These are phyloP conservation scores for Sakesphorus luctuosus DNA, from an alignment of 2,113 vertebrate species.

Conservation along the genomic window DNA sequence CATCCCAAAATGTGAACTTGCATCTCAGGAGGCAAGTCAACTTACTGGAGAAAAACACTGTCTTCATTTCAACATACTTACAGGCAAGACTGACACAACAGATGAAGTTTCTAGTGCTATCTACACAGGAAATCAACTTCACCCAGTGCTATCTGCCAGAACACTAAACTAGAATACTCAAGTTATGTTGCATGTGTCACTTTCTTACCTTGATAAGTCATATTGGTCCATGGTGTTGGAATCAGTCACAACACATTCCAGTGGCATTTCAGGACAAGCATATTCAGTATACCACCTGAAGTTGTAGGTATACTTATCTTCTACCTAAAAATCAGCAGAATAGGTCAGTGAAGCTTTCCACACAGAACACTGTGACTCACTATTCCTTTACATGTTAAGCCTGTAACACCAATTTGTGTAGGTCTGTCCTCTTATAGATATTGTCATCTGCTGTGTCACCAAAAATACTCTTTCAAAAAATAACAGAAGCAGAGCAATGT, in stretches of 20 bases:
- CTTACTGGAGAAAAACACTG: neutral
- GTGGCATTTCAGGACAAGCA: slow-evolving; percentile 88
- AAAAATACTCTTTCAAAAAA: neutral
- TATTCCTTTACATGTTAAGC: neutral
- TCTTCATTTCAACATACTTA: neutral
- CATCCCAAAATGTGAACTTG: neutral
- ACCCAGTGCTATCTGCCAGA: neutral
- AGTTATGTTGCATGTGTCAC: neutral
- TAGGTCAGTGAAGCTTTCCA: neutral
- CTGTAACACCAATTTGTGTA: neutral
- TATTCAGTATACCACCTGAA: slow-evolving; percentile 94
- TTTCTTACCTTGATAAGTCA: slow-evolving; percentile 90
- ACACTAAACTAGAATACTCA: neutral
- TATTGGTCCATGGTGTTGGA: slow-evolving; percentile 85
- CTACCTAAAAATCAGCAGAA: slow-evolving; percentile 70
- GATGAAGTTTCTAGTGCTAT: neutral
- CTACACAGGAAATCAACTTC: neutral
- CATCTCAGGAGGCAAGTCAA: neutral
- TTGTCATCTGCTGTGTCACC: neutral
- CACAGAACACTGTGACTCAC: neutral
- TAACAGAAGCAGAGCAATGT: neutral
- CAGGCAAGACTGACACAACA: neutral
- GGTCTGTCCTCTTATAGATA: neutral
- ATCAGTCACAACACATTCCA: slow-evolving; percentile 92
- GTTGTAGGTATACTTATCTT: slow-evolving; percentile 91